phyloP scores from a whole-genome alignment of 1,140 invertebrate species.

The Maniola jurtina region DNA sequence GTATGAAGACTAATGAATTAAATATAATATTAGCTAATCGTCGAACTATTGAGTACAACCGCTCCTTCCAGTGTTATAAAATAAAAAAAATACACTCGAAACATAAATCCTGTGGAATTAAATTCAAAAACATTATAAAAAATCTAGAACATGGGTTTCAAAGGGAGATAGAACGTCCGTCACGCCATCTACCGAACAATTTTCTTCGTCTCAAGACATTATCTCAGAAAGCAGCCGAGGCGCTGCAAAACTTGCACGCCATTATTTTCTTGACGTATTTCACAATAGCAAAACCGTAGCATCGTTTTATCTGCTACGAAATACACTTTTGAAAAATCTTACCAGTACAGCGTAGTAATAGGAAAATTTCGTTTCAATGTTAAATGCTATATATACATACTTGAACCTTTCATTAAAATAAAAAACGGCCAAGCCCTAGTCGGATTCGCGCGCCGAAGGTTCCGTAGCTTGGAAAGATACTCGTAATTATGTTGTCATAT shows the following conservation, averaged over 20 bases:
- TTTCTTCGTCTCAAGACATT: slow-evolving; percentile 50
- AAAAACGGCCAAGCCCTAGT: no score
- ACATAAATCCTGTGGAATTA: slow-evolving; percentile 5
- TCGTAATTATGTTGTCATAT: no score
- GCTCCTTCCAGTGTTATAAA: background rate
- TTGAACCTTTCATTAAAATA: no score
- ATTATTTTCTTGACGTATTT: slow-evolving; percentile 70
- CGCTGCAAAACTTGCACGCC: slow-evolving; percentile 47
- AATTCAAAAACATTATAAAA: slow-evolving; percentile 19
- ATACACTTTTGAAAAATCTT: slow-evolving; percentile 25
- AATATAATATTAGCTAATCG: no score
- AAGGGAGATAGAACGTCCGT: slow-evolving; percentile 27
- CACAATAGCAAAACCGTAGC: slow-evolving; percentile 49
- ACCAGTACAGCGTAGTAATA: background rate
- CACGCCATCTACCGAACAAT: slow-evolving; percentile 35
- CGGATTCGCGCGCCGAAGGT: no score
- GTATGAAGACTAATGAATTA: no score
- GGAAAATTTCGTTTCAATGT: background rate
- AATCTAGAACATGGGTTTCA: slow-evolving; percentile 6
- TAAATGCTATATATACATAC: background rate
- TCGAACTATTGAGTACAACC: background rate
- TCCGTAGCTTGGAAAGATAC: no score
- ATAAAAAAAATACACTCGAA: slow-evolving; percentile 5
- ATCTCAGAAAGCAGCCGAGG: slow-evolving; percentile 44
- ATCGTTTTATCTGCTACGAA: slow-evolving; percentile 49